A percentile compares a stretch with the other conserved stretches of the same genome.
Conservation (phyloP, 2,113 vertebrate genomes). For the Rallus limicola region DNA sequence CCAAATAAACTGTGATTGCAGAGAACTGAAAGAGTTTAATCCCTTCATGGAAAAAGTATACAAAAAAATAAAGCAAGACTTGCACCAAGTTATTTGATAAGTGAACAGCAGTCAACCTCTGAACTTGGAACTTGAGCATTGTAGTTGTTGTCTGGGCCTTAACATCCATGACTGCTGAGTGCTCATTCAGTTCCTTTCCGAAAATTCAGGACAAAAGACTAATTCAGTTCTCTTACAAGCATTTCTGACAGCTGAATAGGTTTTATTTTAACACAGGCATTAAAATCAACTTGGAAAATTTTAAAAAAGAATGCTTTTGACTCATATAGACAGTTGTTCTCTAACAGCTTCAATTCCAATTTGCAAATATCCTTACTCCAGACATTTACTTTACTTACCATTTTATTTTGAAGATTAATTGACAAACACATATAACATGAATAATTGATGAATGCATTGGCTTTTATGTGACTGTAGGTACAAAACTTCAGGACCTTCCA, state of each 20-base stretch:
- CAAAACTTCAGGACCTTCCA: neutral
- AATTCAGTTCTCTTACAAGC: neutral
- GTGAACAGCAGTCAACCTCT: neutral
- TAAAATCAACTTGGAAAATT: neutral
- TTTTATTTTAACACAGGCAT: neutral
- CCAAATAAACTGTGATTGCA: neutral
- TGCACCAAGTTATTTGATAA: neutral
- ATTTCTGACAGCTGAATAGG: neutral
- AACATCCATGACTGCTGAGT: neutral
- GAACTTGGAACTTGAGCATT: neutral
- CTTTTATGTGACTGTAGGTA: neutral
- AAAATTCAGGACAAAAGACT: conserved; percentile 26
- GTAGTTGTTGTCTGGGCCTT: neutral
- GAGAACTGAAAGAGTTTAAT: neutral
- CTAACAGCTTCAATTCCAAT: neutral
- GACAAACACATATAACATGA: neutral
- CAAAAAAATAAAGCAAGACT: neutral
- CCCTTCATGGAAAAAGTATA: neutral
- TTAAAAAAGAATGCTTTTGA: neutral
- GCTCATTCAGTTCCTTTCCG: neutral
- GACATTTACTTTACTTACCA: neutral
- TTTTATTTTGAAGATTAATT: conserved; percentile 18
- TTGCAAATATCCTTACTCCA: neutral
- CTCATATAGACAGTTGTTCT: neutral
- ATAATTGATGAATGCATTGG: neutral